Evolutionary conservation across 2,797 vertebrate species (phyloP).

Genomic region (Enteromius thamalakanensis): DNA sequence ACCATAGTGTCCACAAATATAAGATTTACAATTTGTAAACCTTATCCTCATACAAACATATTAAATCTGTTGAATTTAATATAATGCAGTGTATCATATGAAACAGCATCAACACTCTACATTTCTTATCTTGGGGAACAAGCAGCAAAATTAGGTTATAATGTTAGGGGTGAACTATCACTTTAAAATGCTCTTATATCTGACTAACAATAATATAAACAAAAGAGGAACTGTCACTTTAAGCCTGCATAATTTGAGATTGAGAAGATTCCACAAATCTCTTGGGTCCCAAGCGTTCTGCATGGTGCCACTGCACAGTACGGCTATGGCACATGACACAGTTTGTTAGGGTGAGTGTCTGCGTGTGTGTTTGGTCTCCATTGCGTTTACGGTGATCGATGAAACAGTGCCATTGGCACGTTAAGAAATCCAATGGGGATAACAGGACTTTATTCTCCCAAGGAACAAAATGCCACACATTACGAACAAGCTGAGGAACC

Average conservation of each 20-base stretch:
- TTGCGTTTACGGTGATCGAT: not conserved
- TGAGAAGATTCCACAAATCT: not conserved
- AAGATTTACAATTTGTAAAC: not conserved
- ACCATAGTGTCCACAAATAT: not conserved
- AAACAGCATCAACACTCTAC: not conserved
- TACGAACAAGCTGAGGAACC: slow-evolving; percentile 20
- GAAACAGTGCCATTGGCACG: not conserved
- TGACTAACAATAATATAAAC: not conserved
- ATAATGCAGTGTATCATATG: no score
- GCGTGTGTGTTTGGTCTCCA: not conserved
- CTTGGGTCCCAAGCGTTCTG: not conserved
- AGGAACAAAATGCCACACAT: slow-evolving; percentile 28
- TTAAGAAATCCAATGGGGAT: slow-evolving; percentile 15
- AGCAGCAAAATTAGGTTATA: not conserved
- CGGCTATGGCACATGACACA: not conserved
- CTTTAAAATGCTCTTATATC: not conserved
- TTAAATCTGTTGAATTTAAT: not conserved
- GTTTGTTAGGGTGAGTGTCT: not conserved
- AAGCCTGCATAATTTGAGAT: not conserved
- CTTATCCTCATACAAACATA: not conserved
- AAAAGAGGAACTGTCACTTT: not conserved
- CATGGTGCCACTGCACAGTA: not conserved
- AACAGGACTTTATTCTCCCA: slow-evolving; percentile 10
- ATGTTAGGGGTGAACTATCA: not conserved
- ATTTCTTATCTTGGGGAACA: not conserved